Percentiles rank a stretch among this genome's conserved stretches.
phyloP scores from a whole-genome alignment of 2,113 vertebrate genomes.

The Sylvietta virens region DNA sequence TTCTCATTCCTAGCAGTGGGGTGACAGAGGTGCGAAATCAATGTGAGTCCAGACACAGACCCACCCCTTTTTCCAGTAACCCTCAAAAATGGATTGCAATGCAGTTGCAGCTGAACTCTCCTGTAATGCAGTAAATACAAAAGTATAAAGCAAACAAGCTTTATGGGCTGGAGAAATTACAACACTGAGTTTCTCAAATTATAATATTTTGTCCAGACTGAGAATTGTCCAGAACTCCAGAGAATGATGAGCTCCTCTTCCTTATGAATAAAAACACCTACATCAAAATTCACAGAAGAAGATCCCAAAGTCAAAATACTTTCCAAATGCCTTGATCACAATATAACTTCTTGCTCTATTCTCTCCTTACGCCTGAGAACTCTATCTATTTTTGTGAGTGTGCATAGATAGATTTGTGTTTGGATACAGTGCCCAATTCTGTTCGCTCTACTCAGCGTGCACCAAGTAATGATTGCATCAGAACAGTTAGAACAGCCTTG shows the following conservation, averaged over 20 bases:
- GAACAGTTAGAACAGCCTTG: background rate
- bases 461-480: background rate
- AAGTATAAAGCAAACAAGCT: background rate
- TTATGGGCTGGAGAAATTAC: background rate
- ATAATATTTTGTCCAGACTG: background rate
- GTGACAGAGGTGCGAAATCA: background rate
- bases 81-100: background rate
- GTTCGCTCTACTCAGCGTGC: background rate
- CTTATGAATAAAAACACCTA: background rate
- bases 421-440: background rate
- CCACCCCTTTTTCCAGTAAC: background rate
- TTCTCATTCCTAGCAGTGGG: background rate
- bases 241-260: background rate
- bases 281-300: background rate
- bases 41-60: background rate
- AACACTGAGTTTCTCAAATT: background rate
- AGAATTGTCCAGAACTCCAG: background rate
- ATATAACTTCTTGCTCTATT: background rate
- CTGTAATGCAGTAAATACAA: background rate
- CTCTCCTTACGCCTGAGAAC: background rate
- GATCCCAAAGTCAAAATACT: background rate
- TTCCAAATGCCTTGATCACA: background rate
- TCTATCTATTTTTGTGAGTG: fast-evolving
- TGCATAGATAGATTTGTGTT: background rate
- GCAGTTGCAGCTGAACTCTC: background rate